Percentiles rank a stretch among this genome's conserved stretches.
Conservation (phyloP, 2,797 vertebrate species). For the Rhincodon typus region DNA sequence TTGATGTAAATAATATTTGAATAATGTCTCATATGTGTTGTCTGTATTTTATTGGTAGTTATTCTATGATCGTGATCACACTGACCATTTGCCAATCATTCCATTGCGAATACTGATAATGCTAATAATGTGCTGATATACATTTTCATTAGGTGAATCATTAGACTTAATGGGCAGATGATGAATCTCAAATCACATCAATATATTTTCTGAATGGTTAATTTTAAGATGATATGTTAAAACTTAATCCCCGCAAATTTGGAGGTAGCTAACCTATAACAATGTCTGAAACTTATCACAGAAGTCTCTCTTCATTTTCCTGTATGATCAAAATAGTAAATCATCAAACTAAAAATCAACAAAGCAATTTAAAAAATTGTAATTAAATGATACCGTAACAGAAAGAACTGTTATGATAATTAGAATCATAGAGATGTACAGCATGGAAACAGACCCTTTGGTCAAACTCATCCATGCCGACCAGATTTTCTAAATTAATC, state of each 20-base stretch:
- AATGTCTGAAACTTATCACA: not conserved
- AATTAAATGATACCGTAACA: not conserved
- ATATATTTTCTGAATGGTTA: conserved; percentile 28
- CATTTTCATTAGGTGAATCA: conserved; percentile 31
- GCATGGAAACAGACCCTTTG: too few species aligned
- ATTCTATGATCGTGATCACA: conserved; percentile 7
- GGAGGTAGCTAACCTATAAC: not conserved
- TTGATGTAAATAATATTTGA: not conserved
- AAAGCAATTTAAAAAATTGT: not conserved
- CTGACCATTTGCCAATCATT: conserved; percentile 1
- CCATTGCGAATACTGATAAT: not conserved
- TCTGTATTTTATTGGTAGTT: conserved; percentile 26
- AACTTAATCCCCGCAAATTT: not conserved
- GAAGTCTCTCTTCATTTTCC: not conserved
- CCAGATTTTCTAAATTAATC: too few species aligned
- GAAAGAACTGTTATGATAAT: not conserved
- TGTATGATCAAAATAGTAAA: not conserved
- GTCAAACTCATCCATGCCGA: too few species aligned
- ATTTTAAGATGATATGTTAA: conserved; percentile 6
- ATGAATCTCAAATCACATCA: conserved; percentile 20
- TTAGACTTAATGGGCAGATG: conserved; percentile 22
- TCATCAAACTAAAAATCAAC: not conserved
- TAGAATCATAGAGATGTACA: too few species aligned
- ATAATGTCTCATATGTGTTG: not conserved
- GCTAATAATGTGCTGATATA: conserved; percentile 1